Percentiles rank a stretch among this genome's conserved stretches.
Conservation (phyloP, 1,140 invertebrate genomes). For the Proctacanthus coquilletti region DNA sequence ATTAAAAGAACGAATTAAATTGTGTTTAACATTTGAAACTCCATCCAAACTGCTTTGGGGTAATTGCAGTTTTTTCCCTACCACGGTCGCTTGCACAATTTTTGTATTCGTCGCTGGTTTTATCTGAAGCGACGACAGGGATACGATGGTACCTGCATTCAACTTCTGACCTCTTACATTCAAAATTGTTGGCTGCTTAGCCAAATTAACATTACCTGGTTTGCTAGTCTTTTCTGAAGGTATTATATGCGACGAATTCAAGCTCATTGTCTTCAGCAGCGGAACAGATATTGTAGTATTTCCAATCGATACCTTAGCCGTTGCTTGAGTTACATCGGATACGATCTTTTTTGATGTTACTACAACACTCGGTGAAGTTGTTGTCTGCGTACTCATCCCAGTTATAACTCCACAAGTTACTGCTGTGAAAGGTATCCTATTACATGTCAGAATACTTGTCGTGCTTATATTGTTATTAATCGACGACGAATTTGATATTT, state of each 20-base stretch:
- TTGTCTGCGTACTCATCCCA: not conserved
- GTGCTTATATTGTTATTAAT: too few relatives aligned
- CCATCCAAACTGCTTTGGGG: too few relatives aligned
- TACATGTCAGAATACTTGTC: not conserved
- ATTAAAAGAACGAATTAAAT: not conserved
- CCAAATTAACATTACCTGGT: conserved; percentile 10
- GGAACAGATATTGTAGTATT: conserved; percentile 44
- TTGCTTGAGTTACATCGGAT: conserved; percentile 21
- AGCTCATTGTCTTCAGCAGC: conserved; percentile 33
- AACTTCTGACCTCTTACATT: conserved; percentile 15
- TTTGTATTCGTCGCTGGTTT: conserved; percentile 20
- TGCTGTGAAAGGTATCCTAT: not conserved
- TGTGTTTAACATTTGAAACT: conserved; percentile 23
- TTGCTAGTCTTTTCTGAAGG: conserved; percentile 10
- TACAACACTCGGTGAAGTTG: conserved; percentile 17
- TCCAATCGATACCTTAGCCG: conserved; percentile 37
- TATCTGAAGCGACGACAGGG: conserved; percentile 21
- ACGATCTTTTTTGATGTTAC: conserved; percentile 22
- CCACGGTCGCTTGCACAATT: conserved; percentile 21
- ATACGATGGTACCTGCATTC: conserved; percentile 21
- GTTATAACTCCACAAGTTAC: not conserved
- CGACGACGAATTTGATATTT: too few relatives aligned
- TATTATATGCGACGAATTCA: conserved; percentile 8
- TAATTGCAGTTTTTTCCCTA: conserved; percentile 21
- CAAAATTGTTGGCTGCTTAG: conserved; percentile 8